Evolutionary conservation across 2,888 invertebrate genomes (phyloP), one percentile per base, ranked within the genome.

Genomic region (Pseudococcus longispinus): DNA sequence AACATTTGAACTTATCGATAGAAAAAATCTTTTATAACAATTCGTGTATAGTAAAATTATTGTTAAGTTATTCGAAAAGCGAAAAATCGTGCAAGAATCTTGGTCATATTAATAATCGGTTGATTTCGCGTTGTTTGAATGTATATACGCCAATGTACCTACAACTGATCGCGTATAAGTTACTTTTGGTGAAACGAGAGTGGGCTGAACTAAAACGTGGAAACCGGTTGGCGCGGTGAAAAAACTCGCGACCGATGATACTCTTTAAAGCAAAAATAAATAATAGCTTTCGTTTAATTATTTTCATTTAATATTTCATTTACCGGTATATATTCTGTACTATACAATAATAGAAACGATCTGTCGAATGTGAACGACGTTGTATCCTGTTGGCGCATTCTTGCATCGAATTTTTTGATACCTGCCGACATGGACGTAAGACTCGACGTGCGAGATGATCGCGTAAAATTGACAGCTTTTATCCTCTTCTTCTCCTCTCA

Each of bases 211-310:
- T 70, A 70, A 70, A 70, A 29, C 70, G 70, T 70, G 70, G 70
- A 70, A 70, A 70, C 70, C 70, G 70, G 70, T 70, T 70, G 2
- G 37, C 70, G 70, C 65, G 65, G 70, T 70, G 77, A 80, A 80
- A 80, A 80, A 80, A 80, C 77, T 80, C 37, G 77, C 77, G 77
- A 80, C 77, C 77, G 77, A 80, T 80, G 77, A 80, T 80, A 80
- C 77, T 80, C 42, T 80, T 80, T 80, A 80, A 80, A 80, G 77
- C 84, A 51, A 65, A 84, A 65, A 84, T 65, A 60, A 84, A 84
- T 84, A 84, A 84, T 84, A 84, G 60, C 84, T 84, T 65, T 84
- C 60, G 65, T 84, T 84, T 84, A 84, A 84, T 84, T 84, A 84
- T 84, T 84, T 84, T 84, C 84, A 65, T 65, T 84, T 84, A 65